These are phyloP conservation scores for Poeciliopsis gracilis DNA, from an alignment of 2,797 vertebrate genomes.

Conservation along the genomic window DNA sequence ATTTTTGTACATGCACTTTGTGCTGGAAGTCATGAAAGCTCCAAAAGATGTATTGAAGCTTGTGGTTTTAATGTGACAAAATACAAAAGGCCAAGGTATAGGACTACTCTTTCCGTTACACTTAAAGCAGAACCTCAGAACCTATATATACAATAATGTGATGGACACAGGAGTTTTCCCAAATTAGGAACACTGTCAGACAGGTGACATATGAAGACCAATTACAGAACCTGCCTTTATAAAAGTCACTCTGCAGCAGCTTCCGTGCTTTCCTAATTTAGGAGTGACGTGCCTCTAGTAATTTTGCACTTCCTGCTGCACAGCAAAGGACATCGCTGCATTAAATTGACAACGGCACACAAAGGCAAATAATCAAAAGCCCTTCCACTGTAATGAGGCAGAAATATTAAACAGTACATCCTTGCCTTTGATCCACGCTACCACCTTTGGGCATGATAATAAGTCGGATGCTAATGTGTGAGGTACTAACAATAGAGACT, in stretches of 20 bases:
- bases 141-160: conserved; percentile 23
- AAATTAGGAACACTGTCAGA: conserved; percentile 47
- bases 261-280: conserved; percentile 41
- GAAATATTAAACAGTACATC: conserved; percentile 80
- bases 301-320: conserved; percentile 71
- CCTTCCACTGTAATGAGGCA: conserved; percentile 72
- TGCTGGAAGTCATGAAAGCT: background rate
- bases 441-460: conserved; percentile 79
- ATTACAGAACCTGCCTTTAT: conserved; percentile 53
- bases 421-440: conserved; percentile 74
- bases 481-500: conserved; percentile 63
- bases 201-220: conserved; percentile 68
- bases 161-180: conserved; percentile 51
- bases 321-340: conserved; percentile 67
- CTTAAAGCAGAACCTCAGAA: background rate
- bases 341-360: conserved; percentile 74
- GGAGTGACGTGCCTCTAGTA: conserved; percentile 55
- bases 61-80: background rate
- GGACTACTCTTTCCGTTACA: background rate
- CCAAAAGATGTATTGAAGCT: background rate
- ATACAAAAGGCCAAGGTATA: too few species aligned
- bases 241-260: conserved; percentile 32
- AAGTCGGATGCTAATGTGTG: conserved; percentile 70
- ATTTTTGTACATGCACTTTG: too few species aligned
- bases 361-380: conserved; percentile 76